These are phyloP conservation scores for Achroia grisella DNA, from an alignment of 1,140 invertebrate genomes.

Conservation along the genomic window DNA sequence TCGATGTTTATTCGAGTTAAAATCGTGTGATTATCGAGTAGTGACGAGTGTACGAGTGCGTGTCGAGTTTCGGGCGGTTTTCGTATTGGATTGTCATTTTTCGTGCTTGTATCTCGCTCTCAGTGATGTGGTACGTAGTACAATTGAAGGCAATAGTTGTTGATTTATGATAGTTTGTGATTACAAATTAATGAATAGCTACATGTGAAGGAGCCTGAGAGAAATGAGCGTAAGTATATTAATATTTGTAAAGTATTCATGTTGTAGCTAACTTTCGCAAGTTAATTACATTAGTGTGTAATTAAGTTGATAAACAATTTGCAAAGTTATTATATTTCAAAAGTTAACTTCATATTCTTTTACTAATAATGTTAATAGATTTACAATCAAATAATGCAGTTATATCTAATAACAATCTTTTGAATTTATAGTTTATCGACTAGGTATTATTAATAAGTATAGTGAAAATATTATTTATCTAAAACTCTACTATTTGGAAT, in stretches of 20 bases:
- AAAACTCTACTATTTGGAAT: too few relatives aligned
- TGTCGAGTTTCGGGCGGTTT: neutral
- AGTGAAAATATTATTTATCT: too few relatives aligned
- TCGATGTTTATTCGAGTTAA: neutral
- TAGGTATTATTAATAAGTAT: too few relatives aligned
- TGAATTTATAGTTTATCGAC: too few relatives aligned
- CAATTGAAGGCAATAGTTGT: slow-evolving; percentile 16
- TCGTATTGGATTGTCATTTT: neutral
- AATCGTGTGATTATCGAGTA: neutral
- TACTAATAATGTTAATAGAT: too few relatives aligned
- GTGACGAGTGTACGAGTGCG: neutral
- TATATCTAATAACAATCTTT: too few relatives aligned
- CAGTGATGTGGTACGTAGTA: slow-evolving; percentile 23
- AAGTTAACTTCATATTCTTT: too few relatives aligned
- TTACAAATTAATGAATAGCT: slow-evolving; percentile 16
- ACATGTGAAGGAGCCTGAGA: slow-evolving; percentile 2
- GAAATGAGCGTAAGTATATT: slow-evolving; percentile 42
- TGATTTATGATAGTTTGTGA: slow-evolving; percentile 37
- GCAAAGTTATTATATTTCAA: neutral
- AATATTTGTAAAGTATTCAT: slow-evolving; percentile 1
- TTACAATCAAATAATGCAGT: too few relatives aligned
- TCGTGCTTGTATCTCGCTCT: neutral
- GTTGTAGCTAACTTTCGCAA: slow-evolving; percentile 36
- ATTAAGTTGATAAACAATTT: neutral
- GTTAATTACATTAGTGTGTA: neutral